These are phyloP conservation scores for Caradrina clavipalpis DNA, from an alignment of 2,888 invertebrate genomes.

Conservation along the genomic window DNA sequence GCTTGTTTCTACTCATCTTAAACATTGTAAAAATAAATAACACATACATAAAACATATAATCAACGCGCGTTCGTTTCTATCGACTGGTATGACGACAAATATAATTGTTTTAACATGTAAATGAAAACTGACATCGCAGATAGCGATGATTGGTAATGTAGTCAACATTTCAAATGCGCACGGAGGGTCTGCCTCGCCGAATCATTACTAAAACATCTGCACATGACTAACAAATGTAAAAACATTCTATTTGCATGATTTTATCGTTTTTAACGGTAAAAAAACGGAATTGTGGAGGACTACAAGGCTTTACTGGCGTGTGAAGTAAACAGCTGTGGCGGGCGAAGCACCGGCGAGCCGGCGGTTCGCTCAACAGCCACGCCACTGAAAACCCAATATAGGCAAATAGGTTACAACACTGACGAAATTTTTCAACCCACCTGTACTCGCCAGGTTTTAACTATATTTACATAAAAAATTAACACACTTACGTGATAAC, in stretches of 20 bases:
- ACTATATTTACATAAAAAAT: constrained; percentile 63
- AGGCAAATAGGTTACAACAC: constrained; percentile 85
- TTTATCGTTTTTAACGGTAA: constrained; percentile 52
- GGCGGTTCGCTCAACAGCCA: constrained; percentile 73
- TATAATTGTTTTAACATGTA: constrained; percentile 47
- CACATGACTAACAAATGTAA: constrained; percentile 60
- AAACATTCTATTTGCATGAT: constrained; percentile 52
- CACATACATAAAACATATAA: constrained; percentile 18
- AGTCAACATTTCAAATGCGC: constrained; percentile 57
- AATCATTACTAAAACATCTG: constrained; percentile 72
- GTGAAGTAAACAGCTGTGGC: constrained; percentile 72
- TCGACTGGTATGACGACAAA: constrained; percentile 1
- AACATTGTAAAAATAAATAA: constrained; percentile 10
- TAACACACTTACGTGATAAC: constrained; percentile 81
- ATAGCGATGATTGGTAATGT: constrained; percentile 50
- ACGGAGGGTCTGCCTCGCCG: constrained; percentile 52
- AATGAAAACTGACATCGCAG: constrained; percentile 45
- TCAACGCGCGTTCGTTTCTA: constrained; percentile 5
- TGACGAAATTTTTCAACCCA: constrained; percentile 74
- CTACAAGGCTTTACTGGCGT: constrained; percentile 32
- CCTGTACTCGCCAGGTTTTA: constrained; percentile 62
- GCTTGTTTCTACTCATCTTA: constrained; percentile 2
- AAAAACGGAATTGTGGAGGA: constrained; percentile 31
- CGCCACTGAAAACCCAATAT: constrained; percentile 79
- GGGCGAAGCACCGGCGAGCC: constrained; percentile 70